Conservation (phyloP, 2,113 vertebrate species). For the Pseudopodoces humilis region DNA sequence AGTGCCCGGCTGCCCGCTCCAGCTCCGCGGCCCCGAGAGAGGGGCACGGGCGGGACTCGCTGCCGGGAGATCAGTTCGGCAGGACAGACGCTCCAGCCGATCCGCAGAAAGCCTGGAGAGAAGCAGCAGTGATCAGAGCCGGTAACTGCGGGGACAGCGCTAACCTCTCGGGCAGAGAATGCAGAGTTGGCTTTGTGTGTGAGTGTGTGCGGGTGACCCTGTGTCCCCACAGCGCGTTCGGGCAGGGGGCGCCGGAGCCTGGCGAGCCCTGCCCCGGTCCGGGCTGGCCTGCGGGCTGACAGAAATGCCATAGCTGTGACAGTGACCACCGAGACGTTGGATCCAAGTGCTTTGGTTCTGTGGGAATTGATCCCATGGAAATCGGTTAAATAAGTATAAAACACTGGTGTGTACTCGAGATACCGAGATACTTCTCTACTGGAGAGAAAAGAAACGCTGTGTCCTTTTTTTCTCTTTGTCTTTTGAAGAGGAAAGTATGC, state of each 20-base stretch:
- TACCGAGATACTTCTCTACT: background rate
- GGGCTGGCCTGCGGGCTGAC: background rate
- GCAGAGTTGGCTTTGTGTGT: background rate
- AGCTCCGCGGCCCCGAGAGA: background rate
- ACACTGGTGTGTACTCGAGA: background rate
- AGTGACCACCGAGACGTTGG: accelerated
- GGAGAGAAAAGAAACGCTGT: background rate
- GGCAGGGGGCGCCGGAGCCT: background rate
- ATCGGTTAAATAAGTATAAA: background rate
- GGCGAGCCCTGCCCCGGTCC: background rate
- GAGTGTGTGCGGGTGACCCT: constrained; percentile 51
- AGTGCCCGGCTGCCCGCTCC: background rate
- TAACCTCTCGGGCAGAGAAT: constrained; percentile 68
- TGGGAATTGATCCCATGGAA: background rate
- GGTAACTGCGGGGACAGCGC: constrained; percentile 74
- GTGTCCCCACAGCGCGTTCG: background rate
- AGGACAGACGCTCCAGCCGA: background rate
- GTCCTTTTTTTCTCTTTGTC: background rate
- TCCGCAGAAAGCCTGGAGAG: constrained; percentile 63
- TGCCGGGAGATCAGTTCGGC: background rate
- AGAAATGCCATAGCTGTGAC: accelerated
- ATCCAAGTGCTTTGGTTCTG: background rate
- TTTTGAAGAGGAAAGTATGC: background rate
- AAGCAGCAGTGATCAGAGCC: constrained; percentile 20
- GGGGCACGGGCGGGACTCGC: constrained; percentile 40